Evolutionary conservation across 2,113 vertebrate species (phyloP).

Genomic region (Odocoileus virginianus): DNA sequence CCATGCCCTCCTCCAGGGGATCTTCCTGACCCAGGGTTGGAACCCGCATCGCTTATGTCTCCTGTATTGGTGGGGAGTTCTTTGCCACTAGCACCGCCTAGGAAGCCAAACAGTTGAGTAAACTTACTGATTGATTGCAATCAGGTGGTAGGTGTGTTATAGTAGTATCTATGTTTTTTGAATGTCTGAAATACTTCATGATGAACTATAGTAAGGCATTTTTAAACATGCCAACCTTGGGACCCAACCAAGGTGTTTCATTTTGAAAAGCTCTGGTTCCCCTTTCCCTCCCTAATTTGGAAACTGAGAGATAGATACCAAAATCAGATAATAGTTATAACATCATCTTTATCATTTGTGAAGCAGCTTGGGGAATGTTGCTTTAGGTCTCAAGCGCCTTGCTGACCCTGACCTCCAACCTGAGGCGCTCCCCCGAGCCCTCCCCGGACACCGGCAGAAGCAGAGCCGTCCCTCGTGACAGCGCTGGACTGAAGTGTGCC

Average conservation of each 20-base stretch:
- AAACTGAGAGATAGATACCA: background rate
- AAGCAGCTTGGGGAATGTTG: background rate
- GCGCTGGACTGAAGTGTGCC: background rate
- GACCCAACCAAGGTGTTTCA: background rate
- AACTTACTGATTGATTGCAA: background rate
- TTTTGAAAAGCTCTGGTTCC: background rate
- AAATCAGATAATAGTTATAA: background rate
- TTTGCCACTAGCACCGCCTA: background rate
- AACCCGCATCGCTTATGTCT: background rate
- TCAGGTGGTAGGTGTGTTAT: background rate
- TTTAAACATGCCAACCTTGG: background rate
- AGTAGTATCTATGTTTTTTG: background rate
- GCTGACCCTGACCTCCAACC: background rate
- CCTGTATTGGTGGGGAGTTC: background rate
- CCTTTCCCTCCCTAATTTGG: background rate
- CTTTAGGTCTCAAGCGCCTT: background rate
- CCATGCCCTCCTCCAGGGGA: background rate
- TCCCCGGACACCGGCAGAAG: background rate
- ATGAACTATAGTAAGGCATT: background rate
- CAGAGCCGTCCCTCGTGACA: accelerated
- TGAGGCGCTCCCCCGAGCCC: accelerated
- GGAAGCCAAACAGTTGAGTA: background rate
- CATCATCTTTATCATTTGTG: background rate
- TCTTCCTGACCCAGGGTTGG: background rate
- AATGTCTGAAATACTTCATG: constrained; percentile 23